Percentiles rank a stretch among this genome's conserved stretches.
These are phyloP conservation scores for Caenorhabditis sp. DNA, from an alignment of 2,888 invertebrate species.

Conservation along the genomic window DNA sequence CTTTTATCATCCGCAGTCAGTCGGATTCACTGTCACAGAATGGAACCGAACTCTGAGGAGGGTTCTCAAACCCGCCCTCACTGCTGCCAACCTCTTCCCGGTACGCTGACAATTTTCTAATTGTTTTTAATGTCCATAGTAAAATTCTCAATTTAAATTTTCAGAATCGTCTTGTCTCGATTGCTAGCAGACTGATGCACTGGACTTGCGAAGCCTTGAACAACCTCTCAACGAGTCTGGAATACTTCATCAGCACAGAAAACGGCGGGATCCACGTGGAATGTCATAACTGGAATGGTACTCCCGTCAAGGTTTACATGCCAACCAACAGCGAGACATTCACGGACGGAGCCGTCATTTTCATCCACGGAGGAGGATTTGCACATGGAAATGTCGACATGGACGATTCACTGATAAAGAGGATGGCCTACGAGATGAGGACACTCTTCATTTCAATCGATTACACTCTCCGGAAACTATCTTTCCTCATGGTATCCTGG, in stretches of 20 bases:
- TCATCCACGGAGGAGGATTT: constrained; percentile 76
- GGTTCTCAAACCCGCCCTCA: constrained; percentile 66
- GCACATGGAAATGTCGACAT: constrained; percentile 69
- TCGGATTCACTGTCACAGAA: constrained; percentile 57
- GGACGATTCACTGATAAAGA: constrained; percentile 68
- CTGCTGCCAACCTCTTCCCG: constrained; percentile 70
- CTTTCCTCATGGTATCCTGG: constrained; percentile 79
- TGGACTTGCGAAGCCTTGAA: constrained; percentile 66
- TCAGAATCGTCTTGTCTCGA: constrained; percentile 63
- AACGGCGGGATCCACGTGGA: constrained; percentile 28
- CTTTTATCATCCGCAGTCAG: constrained; percentile 65
- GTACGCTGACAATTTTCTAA: constrained; percentile 52
- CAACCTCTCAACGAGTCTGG: constrained; percentile 48
- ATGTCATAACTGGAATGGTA: constrained; percentile 43
- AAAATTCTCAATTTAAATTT: no score
- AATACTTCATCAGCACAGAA: constrained; percentile 31
- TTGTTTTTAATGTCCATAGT: no score
- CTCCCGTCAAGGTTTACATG: constrained; percentile 65
- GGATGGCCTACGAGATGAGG: constrained; percentile 63
- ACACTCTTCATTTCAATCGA: constrained; percentile 67
- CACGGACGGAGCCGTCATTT: constrained; percentile 70
- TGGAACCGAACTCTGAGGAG: constrained; percentile 67
- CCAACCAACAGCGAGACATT: constrained; percentile 56
- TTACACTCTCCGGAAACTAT: constrained; percentile 80
- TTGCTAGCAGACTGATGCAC: constrained; percentile 60